Base-by-base conservation (phyloP, 2,797 vertebrate species). In the Molossus molossus region DNA sequence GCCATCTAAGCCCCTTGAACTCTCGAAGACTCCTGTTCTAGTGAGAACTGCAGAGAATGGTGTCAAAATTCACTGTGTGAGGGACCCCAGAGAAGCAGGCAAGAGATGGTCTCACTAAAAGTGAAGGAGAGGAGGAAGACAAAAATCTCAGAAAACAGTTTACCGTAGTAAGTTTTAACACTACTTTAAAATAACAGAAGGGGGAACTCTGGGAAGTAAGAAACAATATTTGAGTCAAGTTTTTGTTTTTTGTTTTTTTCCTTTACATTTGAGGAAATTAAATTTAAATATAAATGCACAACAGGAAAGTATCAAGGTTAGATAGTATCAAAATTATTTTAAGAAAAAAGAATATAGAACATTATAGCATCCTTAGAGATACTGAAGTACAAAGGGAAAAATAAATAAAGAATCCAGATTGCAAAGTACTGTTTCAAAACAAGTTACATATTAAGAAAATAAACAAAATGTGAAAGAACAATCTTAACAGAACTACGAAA, bases 131-230 rank as follows among this genome's bases (percentile, higher is more conserved):
- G 18, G 13, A 92, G 48, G 5, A 76, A 50, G 12, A 92, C 57
- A n/a, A 57, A n/a, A 57, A 72, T 73, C 27, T 88, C 21, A 69
- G 10, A 23, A 55, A 89, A 25, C 12, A 55, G 10, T 23, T 55
- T 33, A 40, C 3, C 4, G 1, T 55, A 65, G 1, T 58, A 65
- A 76, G 48, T 73, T 84, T 64, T 91, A 90, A 76, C 11, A 83
- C 18, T 70, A 80, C 57, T 9, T 29, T 58, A 65, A 93, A 65
- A 23, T 45, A 87, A 85, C 48, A 90, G 84, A 90, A 93, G 14
- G 58, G 62, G 50, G 67, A 91, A 2, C 72, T 95, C 72, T 27
- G 6, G 5, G 21, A 95, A 79, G 10, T 79, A 48, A 85, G 17
- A 62, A 58, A 79, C 9, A 48, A 5, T 82, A 50, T 89, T 27